Evolutionary conservation across 2,888 invertebrate genomes (phyloP).

Genomic region (Synergus umbraculus): DNA sequence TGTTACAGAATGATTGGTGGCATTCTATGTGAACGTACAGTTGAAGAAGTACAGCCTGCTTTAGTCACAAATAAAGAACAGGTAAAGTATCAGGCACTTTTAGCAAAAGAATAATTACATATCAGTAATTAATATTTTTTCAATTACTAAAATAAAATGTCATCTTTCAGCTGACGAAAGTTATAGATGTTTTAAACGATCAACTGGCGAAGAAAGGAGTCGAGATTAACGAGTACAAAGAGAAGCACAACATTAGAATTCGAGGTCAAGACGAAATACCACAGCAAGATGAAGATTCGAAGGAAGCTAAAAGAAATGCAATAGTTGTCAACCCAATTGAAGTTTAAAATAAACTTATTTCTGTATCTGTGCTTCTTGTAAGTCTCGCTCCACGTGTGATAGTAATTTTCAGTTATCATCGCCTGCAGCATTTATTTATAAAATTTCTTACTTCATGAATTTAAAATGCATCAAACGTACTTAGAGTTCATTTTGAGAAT

Average conservation of each 20-base stretch:
- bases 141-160: conserved; percentile 45
- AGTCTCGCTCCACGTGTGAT: conserved; percentile 10
- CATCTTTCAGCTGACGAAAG: conserved; percentile 83
- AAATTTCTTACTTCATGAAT: not conserved
- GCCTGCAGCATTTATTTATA: conserved; percentile 27
- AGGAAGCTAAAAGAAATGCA: conserved; percentile 70
- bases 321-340: conserved; percentile 71
- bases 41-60: conserved; percentile 93
- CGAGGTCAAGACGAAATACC: conserved; percentile 83
- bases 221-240: conserved; percentile 95
- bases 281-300: conserved; percentile 67
- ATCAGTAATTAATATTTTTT: too few species aligned
- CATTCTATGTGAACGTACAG: conserved; percentile 94
- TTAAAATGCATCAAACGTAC: not conserved
- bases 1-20: conserved; percentile 97
- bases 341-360: conserved; percentile 52
- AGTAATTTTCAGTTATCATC: not conserved
- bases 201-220: conserved; percentile 91
- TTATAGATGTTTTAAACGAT: conserved; percentile 88
- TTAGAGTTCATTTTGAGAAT: not conserved
- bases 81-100: conserved; percentile 71
- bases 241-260: conserved; percentile 92
- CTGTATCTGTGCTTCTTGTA: not conserved
- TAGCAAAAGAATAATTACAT: too few species aligned
- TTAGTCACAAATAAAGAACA: conserved; percentile 88